Evolutionary conservation across 2,113 vertebrate species (phyloP).

Genomic region (Lepus timidus): DNA sequence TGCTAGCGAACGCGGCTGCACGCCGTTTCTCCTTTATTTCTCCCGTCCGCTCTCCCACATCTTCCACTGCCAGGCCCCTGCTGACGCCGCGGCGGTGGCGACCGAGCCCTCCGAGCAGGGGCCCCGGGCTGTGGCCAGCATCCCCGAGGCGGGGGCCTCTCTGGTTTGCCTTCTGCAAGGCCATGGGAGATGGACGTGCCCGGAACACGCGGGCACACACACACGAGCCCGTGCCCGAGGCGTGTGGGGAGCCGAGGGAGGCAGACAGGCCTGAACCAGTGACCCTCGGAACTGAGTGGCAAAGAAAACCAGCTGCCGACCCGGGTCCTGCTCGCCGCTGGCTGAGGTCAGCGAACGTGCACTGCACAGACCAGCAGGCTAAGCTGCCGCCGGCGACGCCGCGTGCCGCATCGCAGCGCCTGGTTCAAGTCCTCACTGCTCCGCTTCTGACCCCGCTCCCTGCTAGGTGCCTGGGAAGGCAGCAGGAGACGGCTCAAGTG

Average conservation of each 20-base stretch:
- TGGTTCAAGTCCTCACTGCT: no score
- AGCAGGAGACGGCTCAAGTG: no score
- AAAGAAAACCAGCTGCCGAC: not conserved
- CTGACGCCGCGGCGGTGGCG: not conserved
- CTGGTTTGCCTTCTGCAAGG: not conserved
- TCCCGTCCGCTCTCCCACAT: not conserved
- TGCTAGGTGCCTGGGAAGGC: no score
- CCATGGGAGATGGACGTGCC: not conserved
- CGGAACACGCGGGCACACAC: not conserved
- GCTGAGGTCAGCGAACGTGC: not conserved
- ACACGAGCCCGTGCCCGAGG: not conserved
- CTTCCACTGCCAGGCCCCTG: not conserved
- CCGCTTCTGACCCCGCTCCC: no score
- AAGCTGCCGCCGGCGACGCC: no score
- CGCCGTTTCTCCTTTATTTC: slow-evolving; percentile 58
- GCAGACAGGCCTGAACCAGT: not conserved
- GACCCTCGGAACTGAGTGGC: not conserved
- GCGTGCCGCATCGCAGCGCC: no score
- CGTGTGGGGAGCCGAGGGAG: accelerated
- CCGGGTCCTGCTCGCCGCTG: not conserved
- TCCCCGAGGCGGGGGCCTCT: not conserved
- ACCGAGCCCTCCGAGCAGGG: not conserved
- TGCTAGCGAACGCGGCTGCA: slow-evolving; percentile 88
- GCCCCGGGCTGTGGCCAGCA: not conserved
- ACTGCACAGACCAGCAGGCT: no score